Evolutionary conservation across 2,888 invertebrate species (phyloP).

Genomic region (Hypselothyrea guttata): DNA sequence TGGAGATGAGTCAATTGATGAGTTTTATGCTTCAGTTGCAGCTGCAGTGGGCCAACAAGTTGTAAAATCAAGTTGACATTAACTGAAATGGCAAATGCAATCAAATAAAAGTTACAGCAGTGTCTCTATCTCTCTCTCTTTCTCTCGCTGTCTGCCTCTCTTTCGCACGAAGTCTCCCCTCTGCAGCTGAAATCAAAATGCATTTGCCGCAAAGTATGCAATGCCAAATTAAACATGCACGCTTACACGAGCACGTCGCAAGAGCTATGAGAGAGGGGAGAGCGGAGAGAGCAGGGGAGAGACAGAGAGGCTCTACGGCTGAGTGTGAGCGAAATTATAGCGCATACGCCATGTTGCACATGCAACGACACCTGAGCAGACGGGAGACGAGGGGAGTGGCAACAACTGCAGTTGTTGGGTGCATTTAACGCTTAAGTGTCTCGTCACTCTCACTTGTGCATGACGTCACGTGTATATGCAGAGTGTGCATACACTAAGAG

Average conservation of each 20-base stretch:
- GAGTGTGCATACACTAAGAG: no score
- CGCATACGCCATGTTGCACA: constrained; percentile 58
- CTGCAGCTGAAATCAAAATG: constrained; percentile 39
- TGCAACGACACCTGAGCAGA: constrained; percentile 61
- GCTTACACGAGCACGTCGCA: constrained; percentile 60
- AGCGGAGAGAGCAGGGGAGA: neutral
- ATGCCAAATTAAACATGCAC: constrained; percentile 71
- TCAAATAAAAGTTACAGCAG: constrained; percentile 16
- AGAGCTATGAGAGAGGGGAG: neutral
- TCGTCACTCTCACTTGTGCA: constrained; percentile 64
- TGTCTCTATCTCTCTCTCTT: neutral
- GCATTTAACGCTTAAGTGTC: constrained; percentile 72
- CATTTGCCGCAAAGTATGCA: constrained; percentile 57
- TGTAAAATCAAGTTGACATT: constrained; percentile 29
- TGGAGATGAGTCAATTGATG: neutral
- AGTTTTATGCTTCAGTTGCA: constrained; percentile 5
- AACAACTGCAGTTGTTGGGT: constrained; percentile 48
- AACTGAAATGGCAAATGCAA: constrained; percentile 34
- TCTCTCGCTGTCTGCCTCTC: neutral
- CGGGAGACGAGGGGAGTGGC: no score
- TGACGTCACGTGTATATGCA: constrained; percentile 64
- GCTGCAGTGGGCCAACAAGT: constrained; percentile 17
- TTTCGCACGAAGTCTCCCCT: no score
- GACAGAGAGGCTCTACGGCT: neutral
- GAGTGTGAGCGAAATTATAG: constrained; percentile 43